phyloP scores from a whole-genome alignment of 2,113 vertebrate genomes.

The Sylvilagus bachmani region DNA sequence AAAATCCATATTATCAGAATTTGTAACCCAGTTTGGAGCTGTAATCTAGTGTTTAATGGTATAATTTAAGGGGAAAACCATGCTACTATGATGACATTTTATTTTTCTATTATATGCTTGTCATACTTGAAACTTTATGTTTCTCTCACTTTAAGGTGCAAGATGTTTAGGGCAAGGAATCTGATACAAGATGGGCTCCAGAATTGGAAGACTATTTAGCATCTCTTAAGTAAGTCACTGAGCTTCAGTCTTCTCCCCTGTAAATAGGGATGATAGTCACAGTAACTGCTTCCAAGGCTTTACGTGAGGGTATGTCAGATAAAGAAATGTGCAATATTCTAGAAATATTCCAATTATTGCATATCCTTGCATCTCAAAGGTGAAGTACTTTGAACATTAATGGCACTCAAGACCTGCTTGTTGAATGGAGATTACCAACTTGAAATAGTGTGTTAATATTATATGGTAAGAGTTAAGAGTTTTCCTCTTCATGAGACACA shows the following conservation, averaged over 20 bases:
- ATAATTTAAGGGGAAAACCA: not conserved
- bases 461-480: not conserved
- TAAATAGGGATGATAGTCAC: not conserved
- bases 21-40: not conserved
- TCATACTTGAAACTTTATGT: not conserved
- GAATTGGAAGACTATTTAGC: not conserved
- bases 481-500: not conserved
- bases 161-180: not conserved
- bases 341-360: not conserved
- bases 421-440: not conserved
- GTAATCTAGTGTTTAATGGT: not conserved
- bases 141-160: slow-evolving; percentile 39
- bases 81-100: slow-evolving; percentile 1
- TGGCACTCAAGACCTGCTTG: not conserved
- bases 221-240: not conserved
- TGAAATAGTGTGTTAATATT: slow-evolving; percentile 38
- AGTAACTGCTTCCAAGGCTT: not conserved
- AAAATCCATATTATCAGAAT: slow-evolving; percentile 5
- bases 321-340: not conserved
- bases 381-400: not conserved
- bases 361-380: not conserved
- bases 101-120: slow-evolving; percentile 30
- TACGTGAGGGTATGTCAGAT: not conserved
- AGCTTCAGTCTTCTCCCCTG: not conserved
- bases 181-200: not conserved